Evolutionary conservation across 2,888 invertebrate genomes (phyloP).

Genomic region (Ditylenchus weischeri): DNA sequence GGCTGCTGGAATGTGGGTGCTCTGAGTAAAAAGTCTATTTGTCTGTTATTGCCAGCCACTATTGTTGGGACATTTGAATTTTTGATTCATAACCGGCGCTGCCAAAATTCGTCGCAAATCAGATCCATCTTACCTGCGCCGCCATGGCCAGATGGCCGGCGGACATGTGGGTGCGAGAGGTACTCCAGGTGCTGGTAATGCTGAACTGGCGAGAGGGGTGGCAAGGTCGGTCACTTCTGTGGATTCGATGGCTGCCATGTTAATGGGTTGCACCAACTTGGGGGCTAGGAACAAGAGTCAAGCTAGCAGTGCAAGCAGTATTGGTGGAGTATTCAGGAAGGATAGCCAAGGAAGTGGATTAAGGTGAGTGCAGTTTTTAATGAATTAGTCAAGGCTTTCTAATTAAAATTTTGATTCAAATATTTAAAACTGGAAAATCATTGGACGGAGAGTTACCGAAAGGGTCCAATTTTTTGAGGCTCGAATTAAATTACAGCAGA

Average conservation of each 20-base stretch:
- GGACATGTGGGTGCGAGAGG: conserved; percentile 17
- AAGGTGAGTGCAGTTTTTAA: neutral
- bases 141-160: conserved; percentile 11
- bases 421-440: too few relatives aligned
- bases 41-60: too few relatives aligned
- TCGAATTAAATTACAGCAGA: too few relatives aligned
- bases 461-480: too few relatives aligned
- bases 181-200: conserved; percentile 14
- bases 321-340: conserved; percentile 1
- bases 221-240: conserved; percentile 13
- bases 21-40: too few relatives aligned
- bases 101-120: conserved; percentile 34
- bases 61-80: too few relatives aligned
- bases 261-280: conserved; percentile 16
- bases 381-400: neutral
- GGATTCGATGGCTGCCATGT: conserved; percentile 7
- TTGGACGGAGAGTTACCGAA: too few relatives aligned
- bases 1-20: too few relatives aligned
- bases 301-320: conserved; percentile 8
- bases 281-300: conserved; percentile 1
- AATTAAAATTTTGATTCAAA: neutral
- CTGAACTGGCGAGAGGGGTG: conserved; percentile 17
- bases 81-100: neutral
- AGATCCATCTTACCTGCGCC: conserved; percentile 23
- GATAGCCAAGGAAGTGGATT: neutral